Evolutionary conservation across 2,113 vertebrate species (phyloP).

Genomic region (Orientallactaga bullata): DNA sequence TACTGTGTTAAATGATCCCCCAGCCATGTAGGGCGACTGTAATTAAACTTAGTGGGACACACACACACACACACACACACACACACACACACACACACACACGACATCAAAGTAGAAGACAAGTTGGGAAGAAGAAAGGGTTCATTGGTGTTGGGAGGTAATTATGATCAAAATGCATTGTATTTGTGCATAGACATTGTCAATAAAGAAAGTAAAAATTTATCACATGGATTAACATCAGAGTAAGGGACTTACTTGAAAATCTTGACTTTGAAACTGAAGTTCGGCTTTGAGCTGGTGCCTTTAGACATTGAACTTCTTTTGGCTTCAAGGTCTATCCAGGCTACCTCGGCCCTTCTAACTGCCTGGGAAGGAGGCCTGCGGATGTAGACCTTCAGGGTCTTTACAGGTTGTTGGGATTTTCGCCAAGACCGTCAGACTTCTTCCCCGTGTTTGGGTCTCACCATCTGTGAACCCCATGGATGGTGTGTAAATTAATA

Average conservation of each 20-base stretch:
- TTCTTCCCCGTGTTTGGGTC: conserved; percentile 17
- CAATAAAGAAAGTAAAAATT: not conserved
- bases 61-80: too few relatives aligned
- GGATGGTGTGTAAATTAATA: conserved; percentile 25
- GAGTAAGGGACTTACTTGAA: not conserved
- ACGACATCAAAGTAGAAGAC: too few relatives aligned
- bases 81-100: too few relatives aligned
- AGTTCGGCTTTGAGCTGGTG: too few relatives aligned
- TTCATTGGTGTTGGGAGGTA: too few relatives aligned
- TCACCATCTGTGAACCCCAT: conserved; percentile 22
- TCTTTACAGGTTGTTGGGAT: conserved; percentile 48
- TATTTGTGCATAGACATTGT: too few relatives aligned
- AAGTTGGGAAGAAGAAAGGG: too few relatives aligned
- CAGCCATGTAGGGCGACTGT: too few relatives aligned
- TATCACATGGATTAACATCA: not conserved
- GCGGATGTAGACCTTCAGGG: not conserved
- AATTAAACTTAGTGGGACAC: too few relatives aligned
- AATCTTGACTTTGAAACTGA: not conserved
- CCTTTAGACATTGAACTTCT: accelerated
- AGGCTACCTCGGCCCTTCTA: accelerated
- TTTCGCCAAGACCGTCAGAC: conserved; percentile 8
- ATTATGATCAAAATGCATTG: too few relatives aligned
- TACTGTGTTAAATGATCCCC: too few relatives aligned
- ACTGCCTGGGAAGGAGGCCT: not conserved
- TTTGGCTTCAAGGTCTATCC: not conserved